Base-by-base conservation (phyloP, 2,113 vertebrate genomes). In the Suncus etruscus region DNA sequence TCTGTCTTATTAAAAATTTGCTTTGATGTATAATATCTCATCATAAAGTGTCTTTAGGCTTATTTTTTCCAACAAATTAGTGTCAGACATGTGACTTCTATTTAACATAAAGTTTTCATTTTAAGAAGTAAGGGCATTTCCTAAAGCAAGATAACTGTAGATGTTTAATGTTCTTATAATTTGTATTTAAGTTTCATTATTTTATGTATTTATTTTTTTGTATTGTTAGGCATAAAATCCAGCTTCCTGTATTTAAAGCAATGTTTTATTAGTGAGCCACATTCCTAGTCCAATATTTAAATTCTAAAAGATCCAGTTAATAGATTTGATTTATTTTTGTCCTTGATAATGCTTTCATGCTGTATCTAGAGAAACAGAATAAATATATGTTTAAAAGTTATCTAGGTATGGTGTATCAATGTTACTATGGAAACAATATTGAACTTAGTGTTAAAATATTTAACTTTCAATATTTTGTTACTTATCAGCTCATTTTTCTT, bases 401-500 rank as follows among this genome's bases (percentile, higher is more conserved):
- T 79, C 4, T 87, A 45, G 32, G 20, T 61, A 18, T 61, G 58
- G 18, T 4, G 16, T 61, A 61, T 65, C 48, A 75, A 27, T 72
- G 47, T 73, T 93, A 22, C 32, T 7, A 24, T 72, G 45, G 45
- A 83, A 82, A 75, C 39, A 81, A 24, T 78, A 87, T 1, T 82
- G 45, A 85, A 84, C 14, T 81, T 82, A 69, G 93, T 89, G 70
- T 94, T 92, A 66, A 92, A 66, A 78, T 74, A 79, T 31, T 32
- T 51, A 0, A 11, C 47, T 79, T 93, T 73, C 3, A 75, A 20
- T 83, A 82, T 75, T 86, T 51, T 94, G n/a, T 9, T 31, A 83
- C 25, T 86, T 82, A 93, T 39, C 93, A 92, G 82, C 70, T 90
- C 47, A 83, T 25, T 91, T 91, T 94, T 89, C 82, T 91, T 93